These are phyloP conservation scores for Drosophila infuscata DNA, from an alignment of 2,888 invertebrate genomes.

Conservation along the genomic window DNA sequence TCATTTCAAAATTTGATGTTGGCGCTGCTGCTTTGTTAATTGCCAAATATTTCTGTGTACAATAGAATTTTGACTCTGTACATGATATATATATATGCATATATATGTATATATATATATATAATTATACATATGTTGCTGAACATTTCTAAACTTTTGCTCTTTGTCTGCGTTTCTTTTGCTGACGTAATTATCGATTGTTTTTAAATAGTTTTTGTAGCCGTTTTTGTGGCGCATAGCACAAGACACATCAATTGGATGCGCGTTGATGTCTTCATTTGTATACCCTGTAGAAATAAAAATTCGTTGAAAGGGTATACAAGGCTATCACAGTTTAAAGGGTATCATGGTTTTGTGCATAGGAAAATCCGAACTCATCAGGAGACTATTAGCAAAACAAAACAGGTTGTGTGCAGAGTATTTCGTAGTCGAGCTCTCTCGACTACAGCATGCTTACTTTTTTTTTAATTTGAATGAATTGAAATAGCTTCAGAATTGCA, in stretches of 20 bases:
- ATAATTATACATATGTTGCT: background rate
- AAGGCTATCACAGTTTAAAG: background rate
- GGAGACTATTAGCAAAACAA: background rate
- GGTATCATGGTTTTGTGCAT: too few relatives aligned
- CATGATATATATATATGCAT: conserved; percentile 37
- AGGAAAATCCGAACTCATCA: too few relatives aligned
- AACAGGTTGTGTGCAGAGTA: background rate
- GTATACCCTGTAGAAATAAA: conserved; percentile 1
- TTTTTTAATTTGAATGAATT: too few relatives aligned
- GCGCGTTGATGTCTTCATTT: conserved; percentile 14
- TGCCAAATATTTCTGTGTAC: conserved; percentile 69
- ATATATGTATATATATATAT: background rate
- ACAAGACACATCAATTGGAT: conserved; percentile 23
- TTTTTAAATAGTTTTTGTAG: conserved; percentile 51
- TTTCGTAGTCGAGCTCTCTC: background rate
- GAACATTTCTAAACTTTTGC: conserved; percentile 11
- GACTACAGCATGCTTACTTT: background rate
- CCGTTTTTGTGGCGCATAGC: conserved; percentile 8
- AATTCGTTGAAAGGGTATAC: background rate
- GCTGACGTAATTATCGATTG: conserved; percentile 75
- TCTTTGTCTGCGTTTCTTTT: conserved; percentile 23
- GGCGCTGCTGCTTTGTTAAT: conserved; percentile 53
- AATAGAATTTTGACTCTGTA: conserved; percentile 49
- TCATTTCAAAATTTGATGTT: conserved; percentile 55
- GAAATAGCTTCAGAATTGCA: background rate